These are phyloP conservation scores for Limnephilus marmoratus DNA, from an alignment of 2,888 invertebrate genomes.

Conservation along the genomic window DNA sequence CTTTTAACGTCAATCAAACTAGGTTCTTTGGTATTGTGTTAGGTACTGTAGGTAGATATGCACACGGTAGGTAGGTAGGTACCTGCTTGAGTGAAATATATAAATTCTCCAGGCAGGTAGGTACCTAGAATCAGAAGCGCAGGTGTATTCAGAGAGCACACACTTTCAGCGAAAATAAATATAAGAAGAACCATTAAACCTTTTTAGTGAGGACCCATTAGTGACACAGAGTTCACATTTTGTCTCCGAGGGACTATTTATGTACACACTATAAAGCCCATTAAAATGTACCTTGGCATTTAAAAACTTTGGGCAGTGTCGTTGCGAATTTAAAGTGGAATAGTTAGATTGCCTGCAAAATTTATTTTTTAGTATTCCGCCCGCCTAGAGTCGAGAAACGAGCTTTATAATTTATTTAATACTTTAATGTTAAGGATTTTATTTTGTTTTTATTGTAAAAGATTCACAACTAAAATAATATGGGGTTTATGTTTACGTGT, in stretches of 20 bases:
- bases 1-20: neutral
- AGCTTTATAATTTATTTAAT: neutral
- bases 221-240: conserved; percentile 24
- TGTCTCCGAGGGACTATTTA: conserved; percentile 31
- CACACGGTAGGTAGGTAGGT: no score
- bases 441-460: neutral
- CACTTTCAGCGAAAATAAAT: conserved; percentile 26
- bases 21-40: neutral
- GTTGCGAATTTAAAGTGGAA: neutral
- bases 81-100: neutral
- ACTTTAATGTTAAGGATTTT: neutral
- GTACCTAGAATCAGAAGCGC: neutral
- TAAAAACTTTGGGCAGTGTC: conserved; percentile 13
- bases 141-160: conserved; percentile 10
- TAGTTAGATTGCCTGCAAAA: neutral
- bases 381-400: neutral
- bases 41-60: neutral
- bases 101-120: neutral
- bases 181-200: conserved; percentile 36
- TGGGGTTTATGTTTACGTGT: no score
- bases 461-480: no score
- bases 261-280: conserved; percentile 25
- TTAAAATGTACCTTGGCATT: conserved; percentile 20
- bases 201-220: conserved; percentile 34
- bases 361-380: neutral